Evolutionary conservation across 2,797 vertebrate genomes (phyloP), one percentile per base, ranked within the genome.

Genomic region (Coendou prehensilis): DNA sequence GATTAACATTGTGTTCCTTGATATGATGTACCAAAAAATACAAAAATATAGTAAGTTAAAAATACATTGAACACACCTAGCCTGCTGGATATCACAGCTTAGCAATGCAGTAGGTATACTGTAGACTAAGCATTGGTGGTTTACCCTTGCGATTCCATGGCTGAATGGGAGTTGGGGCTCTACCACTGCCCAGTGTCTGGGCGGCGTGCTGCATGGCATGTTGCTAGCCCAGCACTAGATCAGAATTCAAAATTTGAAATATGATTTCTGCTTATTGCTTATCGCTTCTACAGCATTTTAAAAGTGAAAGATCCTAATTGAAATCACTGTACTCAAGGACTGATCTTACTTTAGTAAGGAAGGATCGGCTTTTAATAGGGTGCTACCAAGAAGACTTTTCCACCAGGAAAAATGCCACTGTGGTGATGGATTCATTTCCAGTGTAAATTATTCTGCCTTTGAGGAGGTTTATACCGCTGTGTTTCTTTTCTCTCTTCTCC

Each of bases 401-500:
- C 50, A 88, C 52, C 5, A 76, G 78, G 84, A 86, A 93, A 71
- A 87, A 75, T 95, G 57, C 30, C 61, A 47, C 50, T 18, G 61
- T 83, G 52, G 18, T 81, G 11, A 9, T 41, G 89, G 57, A 47
- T 85, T 50, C 1, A 63, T 89, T 69, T 92, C 30, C 18, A 17
- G 88, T 54, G 22, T 91, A 96, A 89, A 81, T 37, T 87, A 93
- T 45, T 28, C 41, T 90, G 10, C 28, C 11, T 85, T 96, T 80
- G 50, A 41, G 79, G 83, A 88, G 26, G 23, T 73, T 95, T 75
- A 33, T 78, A 64, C 45, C 71, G 57, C 33, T 80, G 30, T 9
- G 11, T 87, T 6, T 20, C 45, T 78, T 89, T 81, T 5, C 69
- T 41, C 37, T 91, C 79, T 5, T 67, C 22, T 93, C 20, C 37